A percentile compares a stretch with the other conserved stretches of the same genome.
phyloP scores from a whole-genome alignment of 2,113 vertebrate species.

The Pelecanoides urinatrix region DNA sequence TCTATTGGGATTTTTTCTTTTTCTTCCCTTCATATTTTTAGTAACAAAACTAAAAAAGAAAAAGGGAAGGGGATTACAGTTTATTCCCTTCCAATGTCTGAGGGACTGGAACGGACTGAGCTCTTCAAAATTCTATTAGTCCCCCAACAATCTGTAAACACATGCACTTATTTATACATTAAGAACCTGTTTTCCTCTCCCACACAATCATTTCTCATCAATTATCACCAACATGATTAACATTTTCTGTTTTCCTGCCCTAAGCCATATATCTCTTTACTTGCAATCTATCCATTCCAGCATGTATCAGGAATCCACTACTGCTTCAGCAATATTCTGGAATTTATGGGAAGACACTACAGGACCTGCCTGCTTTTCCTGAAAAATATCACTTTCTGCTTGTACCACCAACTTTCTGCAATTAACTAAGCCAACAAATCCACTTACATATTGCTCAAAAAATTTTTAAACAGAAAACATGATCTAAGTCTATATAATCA shows the following conservation, averaged over 20 bases:
- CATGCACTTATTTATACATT: neutral
- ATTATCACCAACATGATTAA: neutral
- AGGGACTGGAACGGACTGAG: neutral
- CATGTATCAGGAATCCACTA: conserved; percentile 47
- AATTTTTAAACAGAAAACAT: neutral
- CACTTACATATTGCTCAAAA: neutral
- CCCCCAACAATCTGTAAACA: neutral
- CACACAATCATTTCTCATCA: neutral
- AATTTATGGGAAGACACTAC: conserved; percentile 32
- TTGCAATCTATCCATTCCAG: neutral
- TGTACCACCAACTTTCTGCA: conserved; percentile 42
- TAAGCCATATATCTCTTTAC: neutral
- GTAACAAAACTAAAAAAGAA: neutral
- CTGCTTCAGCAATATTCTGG: conserved; percentile 32
- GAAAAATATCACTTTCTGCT: conserved; percentile 54
- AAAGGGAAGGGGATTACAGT: neutral
- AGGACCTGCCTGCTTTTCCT: conserved; percentile 54
- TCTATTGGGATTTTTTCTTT: neutral
- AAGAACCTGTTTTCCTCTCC: neutral
- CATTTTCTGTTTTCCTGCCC: neutral
- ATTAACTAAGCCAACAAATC: neutral
- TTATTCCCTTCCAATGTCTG: neutral
- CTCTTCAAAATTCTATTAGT: neutral
- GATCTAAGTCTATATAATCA: neutral
- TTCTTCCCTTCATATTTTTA: neutral